Conservation (phyloP, 1,140 invertebrate species). For the Drosophila subpulchrella region DNA sequence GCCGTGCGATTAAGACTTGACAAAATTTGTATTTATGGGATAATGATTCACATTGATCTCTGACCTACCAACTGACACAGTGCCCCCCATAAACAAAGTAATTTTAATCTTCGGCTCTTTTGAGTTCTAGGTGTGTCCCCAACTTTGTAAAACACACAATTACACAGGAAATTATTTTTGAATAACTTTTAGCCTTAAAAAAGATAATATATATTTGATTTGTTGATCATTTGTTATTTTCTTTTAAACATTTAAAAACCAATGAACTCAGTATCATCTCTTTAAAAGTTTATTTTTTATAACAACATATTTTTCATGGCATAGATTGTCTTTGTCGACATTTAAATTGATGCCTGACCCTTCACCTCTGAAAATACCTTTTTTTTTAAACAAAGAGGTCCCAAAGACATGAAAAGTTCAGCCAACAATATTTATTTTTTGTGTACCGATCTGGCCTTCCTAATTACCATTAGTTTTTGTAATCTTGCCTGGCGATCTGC, state of each 20-base stretch:
- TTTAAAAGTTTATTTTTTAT: too few species aligned
- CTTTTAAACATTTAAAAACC: too few species aligned
- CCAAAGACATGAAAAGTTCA: not conserved
- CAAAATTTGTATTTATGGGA: slow-evolving; percentile 61
- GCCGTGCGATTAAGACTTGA: slow-evolving; percentile 30
- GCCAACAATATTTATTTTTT: not conserved
- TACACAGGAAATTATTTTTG: slow-evolving; percentile 5
- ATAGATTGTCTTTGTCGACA: too few species aligned
- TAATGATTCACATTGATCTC: slow-evolving; percentile 59
- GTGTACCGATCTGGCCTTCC: slow-evolving; percentile 42
- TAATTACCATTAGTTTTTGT: slow-evolving; percentile 58
- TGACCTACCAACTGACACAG: slow-evolving; percentile 51
- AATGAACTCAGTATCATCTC: too few species aligned
- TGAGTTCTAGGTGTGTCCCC: slow-evolving; percentile 38
- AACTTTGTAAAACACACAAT: slow-evolving; percentile 3
- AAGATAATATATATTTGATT: too few species aligned
- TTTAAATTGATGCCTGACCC: not conserved
- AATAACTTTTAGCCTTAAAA: too few species aligned
- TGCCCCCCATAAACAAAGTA: slow-evolving; percentile 40
- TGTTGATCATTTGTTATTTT: too few species aligned
- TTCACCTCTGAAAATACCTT: not conserved
- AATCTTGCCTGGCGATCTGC: slow-evolving; percentile 50
- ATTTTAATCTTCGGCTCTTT: slow-evolving; percentile 26
- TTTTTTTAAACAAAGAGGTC: not conserved
- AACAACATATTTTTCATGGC: not conserved